These are phyloP conservation scores for Nerophis lumbriciformis DNA, from an alignment of 2,113 vertebrate species.

Conservation along the genomic window DNA sequence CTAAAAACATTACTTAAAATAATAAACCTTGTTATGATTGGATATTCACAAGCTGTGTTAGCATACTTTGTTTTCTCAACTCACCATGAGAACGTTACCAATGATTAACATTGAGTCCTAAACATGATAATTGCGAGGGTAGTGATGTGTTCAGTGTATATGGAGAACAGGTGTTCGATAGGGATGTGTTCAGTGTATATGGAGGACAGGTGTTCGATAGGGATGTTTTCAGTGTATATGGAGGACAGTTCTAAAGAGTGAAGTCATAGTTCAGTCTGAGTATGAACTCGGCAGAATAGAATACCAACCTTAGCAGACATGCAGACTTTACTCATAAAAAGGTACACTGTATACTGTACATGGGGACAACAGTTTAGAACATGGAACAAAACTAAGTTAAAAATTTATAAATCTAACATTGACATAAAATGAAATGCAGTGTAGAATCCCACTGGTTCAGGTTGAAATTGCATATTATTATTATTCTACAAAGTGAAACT, in stretches of 20 bases:
- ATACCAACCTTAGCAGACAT: conserved; percentile 61
- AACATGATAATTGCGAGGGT: too few relatives aligned
- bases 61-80: too few relatives aligned
- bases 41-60: too few relatives aligned
- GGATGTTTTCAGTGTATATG: conserved; percentile 27
- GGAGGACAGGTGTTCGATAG: conserved; percentile 5
- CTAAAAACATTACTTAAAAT: too few relatives aligned
- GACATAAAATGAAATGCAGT: conserved; percentile 38
- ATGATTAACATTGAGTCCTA: too few relatives aligned
- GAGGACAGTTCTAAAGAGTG: conserved; percentile 26
- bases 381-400: conserved; percentile 46
- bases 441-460: conserved; percentile 28
- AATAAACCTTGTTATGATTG: too few relatives aligned
- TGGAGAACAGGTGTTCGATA: conserved; percentile 7
- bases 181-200: conserved; percentile 25
- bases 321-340: conserved; percentile 62
- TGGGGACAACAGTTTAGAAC: conserved; percentile 53
- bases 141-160: conserved; percentile 24
- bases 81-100: too few relatives aligned
- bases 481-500: not conserved
- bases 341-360: conserved; percentile 67
- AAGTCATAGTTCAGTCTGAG: conserved; percentile 50
- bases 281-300: conserved; percentile 53
- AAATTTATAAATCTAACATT: conserved; percentile 46
- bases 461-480: conserved; percentile 10